phyloP scores from a whole-genome alignment of 2,888 invertebrate species.

The Celastrina argiolus region DNA sequence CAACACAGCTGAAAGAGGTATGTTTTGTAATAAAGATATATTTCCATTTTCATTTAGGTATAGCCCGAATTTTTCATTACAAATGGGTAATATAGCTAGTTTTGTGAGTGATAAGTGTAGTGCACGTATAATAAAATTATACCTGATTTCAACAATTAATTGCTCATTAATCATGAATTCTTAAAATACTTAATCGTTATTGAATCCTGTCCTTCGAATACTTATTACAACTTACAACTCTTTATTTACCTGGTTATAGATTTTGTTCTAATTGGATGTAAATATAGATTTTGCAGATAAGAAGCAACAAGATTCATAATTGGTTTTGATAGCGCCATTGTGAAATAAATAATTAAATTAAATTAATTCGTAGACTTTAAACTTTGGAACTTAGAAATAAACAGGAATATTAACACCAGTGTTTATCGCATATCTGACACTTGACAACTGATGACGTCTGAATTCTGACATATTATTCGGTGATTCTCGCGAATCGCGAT shows the following conservation, averaged over 20 bases:
- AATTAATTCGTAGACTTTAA: slow-evolving; percentile 15
- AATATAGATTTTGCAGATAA: slow-evolving; percentile 86
- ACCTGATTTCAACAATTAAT: neutral
- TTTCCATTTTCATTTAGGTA: no score
- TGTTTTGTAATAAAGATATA: neutral
- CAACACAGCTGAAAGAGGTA: slow-evolving; percentile 78
- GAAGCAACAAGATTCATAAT: slow-evolving; percentile 81
- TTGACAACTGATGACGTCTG: neutral
- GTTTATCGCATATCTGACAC: neutral
- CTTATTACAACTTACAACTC: neutral
- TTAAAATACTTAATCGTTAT: neutral
- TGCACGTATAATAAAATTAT: no score
- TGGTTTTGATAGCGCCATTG: slow-evolving; percentile 85
- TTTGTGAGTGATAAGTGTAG: no score
- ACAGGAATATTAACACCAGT: neutral
- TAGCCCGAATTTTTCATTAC: no score
- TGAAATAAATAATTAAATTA: slow-evolving; percentile 32
- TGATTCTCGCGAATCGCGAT: no score
- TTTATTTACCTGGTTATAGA: slow-evolving; percentile 84
- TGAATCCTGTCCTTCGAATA: neutral
- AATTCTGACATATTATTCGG: neutral
- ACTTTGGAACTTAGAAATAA: neutral
- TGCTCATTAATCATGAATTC: neutral
- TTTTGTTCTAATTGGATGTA: slow-evolving; percentile 87
- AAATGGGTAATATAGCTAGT: no score